Percentiles rank a stretch among this genome's conserved stretches.
Evolutionary conservation across 1,140 invertebrate genomes (phyloP).

Genomic region (Drosophila jambulina): DNA sequence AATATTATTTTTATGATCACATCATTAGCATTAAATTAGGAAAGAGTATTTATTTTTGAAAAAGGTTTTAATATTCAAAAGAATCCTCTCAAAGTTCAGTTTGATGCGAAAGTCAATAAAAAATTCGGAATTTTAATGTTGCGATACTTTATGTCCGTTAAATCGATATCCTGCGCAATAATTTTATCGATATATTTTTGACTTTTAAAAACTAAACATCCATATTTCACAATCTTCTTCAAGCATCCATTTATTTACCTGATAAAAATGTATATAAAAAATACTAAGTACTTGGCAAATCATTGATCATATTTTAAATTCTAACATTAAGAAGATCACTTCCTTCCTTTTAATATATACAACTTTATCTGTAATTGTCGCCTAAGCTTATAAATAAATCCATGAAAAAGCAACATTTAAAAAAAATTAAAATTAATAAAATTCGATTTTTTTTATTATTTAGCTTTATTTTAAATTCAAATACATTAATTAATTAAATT

Average conservation of each 20-base stretch:
- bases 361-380: not conserved
- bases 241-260: conserved; percentile 11
- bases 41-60: conserved; percentile 1
- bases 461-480: not conserved
- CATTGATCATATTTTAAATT: not conserved
- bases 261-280: conserved; percentile 12
- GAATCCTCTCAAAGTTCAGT: not conserved
- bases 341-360: conserved; percentile 10
- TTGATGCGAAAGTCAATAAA: too few relatives aligned
- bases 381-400: conserved; percentile 2
- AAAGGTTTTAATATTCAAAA: not conserved
- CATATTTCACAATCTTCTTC: not conserved
- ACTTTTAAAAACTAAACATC: not conserved
- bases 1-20: conserved; percentile 3
- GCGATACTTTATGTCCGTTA: not conserved
- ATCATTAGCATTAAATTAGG: conserved; percentile 5
- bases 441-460: not conserved
- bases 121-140: too few relatives aligned
- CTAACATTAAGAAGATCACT: not conserved
- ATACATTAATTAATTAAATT: not conserved
- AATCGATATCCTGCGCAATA: not conserved
- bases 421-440: not conserved
- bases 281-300: not conserved
- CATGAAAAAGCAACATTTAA: not conserved
- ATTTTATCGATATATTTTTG: not conserved